Percentiles rank a stretch among this genome's conserved stretches.
These are phyloP conservation scores for Ferrisia virgata DNA, from an alignment of 2,888 invertebrate genomes.

Conservation along the genomic window DNA sequence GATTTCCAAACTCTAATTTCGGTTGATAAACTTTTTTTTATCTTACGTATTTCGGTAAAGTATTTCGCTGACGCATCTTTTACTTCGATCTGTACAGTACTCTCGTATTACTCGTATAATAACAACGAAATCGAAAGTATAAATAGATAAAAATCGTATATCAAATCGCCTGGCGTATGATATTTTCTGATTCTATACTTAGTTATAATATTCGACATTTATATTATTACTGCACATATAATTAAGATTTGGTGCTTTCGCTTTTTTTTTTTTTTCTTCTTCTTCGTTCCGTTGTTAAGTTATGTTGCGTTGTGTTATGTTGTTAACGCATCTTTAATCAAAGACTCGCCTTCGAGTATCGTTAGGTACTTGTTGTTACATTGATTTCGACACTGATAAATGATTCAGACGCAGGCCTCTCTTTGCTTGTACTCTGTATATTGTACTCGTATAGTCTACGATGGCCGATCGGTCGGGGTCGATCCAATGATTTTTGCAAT, in stretches of 20 bases:
- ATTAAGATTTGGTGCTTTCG: neutral
- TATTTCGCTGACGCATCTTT: neutral
- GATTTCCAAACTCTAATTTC: neutral
- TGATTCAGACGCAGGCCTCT: neutral
- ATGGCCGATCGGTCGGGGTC: neutral
- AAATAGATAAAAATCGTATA: neutral
- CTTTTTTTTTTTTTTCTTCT: neutral
- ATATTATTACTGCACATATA: neutral
- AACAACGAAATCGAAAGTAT: neutral
- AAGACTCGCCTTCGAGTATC: neutral
- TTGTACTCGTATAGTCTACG: neutral
- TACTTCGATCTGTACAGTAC: neutral
- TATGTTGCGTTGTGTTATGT: no score
- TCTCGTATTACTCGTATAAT: neutral
- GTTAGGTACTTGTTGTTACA: neutral
- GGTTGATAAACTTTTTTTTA: neutral
- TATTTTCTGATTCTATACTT: neutral
- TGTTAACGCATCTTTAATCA: neutral
- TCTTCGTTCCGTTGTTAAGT: no score
- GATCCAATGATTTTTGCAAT: neutral
- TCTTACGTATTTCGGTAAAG: no score
- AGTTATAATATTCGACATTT: neutral
- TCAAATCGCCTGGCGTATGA: neutral
- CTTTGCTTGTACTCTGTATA: no score
- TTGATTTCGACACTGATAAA: conserved; percentile 9